Percentiles rank a stretch among this genome's conserved stretches.
Conservation (phyloP, 2,888 invertebrate species). For the Eristalis pertinax region DNA sequence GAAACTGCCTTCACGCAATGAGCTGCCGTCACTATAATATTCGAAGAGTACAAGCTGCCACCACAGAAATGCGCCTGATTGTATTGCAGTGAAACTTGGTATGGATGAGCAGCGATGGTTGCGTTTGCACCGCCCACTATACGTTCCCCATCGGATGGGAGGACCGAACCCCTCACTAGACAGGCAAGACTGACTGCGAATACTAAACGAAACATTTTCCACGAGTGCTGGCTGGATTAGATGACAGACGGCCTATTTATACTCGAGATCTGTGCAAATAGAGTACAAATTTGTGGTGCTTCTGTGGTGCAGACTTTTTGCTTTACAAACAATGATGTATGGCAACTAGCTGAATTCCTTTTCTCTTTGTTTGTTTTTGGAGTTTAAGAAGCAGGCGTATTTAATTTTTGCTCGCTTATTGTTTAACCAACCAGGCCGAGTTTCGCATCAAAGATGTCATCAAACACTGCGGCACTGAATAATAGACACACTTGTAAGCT, state of each 20-base stretch:
- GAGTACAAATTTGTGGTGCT: not conserved
- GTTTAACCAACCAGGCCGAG: no score
- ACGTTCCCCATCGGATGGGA: constrained; percentile 73
- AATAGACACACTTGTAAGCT: no score
- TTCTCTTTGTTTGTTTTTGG: not conserved
- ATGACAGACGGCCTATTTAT: not conserved
- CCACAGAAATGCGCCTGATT: constrained; percentile 81
- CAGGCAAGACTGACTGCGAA: not conserved
- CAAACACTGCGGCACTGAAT: no score
- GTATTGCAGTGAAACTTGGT: constrained; percentile 81
- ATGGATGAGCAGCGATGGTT: constrained; percentile 80
- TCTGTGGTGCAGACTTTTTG: not conserved
- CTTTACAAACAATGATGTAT: not conserved
- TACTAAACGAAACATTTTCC: constrained; percentile 10
- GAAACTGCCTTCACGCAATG: constrained; percentile 77
- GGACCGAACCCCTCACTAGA: not conserved
- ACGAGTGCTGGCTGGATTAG: not conserved
- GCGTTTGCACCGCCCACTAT: constrained; percentile 81
- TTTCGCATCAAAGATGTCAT: no score
- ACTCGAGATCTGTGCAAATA: not conserved
- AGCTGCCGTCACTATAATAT: constrained; percentile 80
- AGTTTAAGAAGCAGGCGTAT: no score
- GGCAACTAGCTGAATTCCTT: not conserved
- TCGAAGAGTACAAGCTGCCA: constrained; percentile 78
- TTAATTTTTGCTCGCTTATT: no score